Evolutionary conservation across 1,140 invertebrate species (phyloP), one percentile per base, ranked within the genome.

Genomic region (Rhagoletis pomonella): DNA sequence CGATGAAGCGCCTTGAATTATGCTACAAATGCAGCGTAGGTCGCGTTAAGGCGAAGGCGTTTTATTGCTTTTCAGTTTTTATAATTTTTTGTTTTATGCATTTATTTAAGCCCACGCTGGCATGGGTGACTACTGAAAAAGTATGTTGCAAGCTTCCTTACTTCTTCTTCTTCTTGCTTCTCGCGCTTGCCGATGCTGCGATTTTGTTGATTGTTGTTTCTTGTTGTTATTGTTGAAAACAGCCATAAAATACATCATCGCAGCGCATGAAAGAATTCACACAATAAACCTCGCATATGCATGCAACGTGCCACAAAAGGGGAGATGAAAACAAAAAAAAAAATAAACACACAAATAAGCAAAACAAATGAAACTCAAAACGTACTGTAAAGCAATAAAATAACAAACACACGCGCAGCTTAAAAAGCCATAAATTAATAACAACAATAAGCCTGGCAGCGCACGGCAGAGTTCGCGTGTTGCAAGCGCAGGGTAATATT

Each of bases 361-460:
- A 3, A 29, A 29, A 69, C 65, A 73, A 73, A 73, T 73, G 42
- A 47, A 73, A 73, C 73, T 9, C 14, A 55, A 81, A 81, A 55
- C n/a, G 39, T n/a, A n/a, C 47, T 81, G 19, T 55, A 81, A 81
- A 81, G 47, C 5, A 81, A n/a, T n/a, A 81, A 81, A 81, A 81
- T 17, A 42, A 19, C 17, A 29, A 19, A n/a, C 50, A 81, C 50
- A 19, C 44, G 73, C 73, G n/a, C 47, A 55, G 17, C 44, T 81
- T 19, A 81, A 55, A 81, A 81, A 19, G 17, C 47, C 14, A 55
- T 81, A 81, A 81, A 81, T 55, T 58, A 12, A 81, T 29, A 81
- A 73, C 17, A 73, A 73, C 4, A 73, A 81, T 9, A 81, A 81
- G 17, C 6, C 10, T 55, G 10, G 17, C 73, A 47, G 60, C 60